A percentile compares a stretch with the other conserved stretches of the same genome.
phyloP scores from a whole-genome alignment of 2,797 vertebrate species.

The Loris lydekkerianus region DNA sequence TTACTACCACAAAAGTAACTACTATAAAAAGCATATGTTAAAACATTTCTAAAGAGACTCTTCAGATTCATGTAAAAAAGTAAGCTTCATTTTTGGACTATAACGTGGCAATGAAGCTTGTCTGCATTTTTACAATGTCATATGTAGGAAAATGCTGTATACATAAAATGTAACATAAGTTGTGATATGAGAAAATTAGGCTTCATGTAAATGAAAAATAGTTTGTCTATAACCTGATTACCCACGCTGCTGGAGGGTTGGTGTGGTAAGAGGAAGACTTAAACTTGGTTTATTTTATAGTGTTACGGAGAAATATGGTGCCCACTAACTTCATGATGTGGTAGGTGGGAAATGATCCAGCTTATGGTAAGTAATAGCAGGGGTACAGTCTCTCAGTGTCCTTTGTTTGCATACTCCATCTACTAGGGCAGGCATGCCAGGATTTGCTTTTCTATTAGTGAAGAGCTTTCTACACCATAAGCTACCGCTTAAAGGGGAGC shows the following conservation, averaged over 20 bases:
- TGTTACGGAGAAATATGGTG: not conserved
- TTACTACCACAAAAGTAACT: not conserved
- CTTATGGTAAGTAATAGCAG: not conserved
- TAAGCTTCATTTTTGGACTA: not conserved
- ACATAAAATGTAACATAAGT: not conserved
- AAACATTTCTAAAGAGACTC: not conserved
- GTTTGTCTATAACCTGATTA: not conserved
- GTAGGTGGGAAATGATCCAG: not conserved
- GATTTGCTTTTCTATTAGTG: not conserved
- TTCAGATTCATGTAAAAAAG: not conserved
- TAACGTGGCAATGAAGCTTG: not conserved
- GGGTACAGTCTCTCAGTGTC: not conserved
- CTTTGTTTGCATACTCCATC: not conserved
- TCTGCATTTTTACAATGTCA: not conserved
- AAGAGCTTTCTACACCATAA: not conserved
- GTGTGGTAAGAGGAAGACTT: fast-evolving
- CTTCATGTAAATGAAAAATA: not conserved
- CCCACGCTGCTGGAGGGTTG: not conserved
- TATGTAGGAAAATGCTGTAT: not conserved
- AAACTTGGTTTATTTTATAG: not conserved
- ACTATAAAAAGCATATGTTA: not conserved
- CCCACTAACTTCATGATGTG: not conserved
- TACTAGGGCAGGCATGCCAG: not conserved
- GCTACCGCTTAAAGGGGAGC: not conserved
- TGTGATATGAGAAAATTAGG: not conserved